phyloP scores from a whole-genome alignment of 2,888 invertebrate species.

The Caenorhabditis panamensis region DNA sequence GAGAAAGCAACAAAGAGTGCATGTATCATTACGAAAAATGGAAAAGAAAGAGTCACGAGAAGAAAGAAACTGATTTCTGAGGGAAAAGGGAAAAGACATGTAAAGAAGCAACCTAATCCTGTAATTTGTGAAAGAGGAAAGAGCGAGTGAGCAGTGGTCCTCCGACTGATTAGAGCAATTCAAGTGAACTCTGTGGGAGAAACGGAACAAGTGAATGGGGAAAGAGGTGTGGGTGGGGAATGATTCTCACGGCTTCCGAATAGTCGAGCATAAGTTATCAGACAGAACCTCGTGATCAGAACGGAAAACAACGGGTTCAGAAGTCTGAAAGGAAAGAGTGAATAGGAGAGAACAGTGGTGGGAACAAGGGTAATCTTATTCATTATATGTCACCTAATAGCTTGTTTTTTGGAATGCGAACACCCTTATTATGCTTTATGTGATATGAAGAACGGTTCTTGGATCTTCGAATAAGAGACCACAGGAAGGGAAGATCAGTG shows the following conservation, averaged over 20 bases:
- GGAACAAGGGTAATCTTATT: too few species aligned
- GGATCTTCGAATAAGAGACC: too few species aligned
- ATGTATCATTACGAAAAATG: constrained; percentile 32
- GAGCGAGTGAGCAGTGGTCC: constrained; percentile 14
- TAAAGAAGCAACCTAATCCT: constrained; percentile 2
- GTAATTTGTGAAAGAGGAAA: constrained; percentile 12
- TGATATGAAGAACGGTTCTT: too few species aligned
- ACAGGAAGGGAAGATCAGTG: too few species aligned
- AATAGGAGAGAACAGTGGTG: too few species aligned
- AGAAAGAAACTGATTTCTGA: not conserved
- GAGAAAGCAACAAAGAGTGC: constrained; percentile 21
- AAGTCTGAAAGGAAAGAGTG: too few species aligned
- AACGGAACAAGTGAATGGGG: not conserved
- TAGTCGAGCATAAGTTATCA: not conserved
- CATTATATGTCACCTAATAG: too few species aligned
- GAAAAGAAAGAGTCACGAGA: not conserved
- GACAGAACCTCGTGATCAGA: not conserved
- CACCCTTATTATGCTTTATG: too few species aligned
- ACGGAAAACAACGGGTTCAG: not conserved
- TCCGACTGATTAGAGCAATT: constrained; percentile 18
- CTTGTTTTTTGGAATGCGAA: too few species aligned
- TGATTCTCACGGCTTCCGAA: not conserved
- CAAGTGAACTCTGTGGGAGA: not conserved
- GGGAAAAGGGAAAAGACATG: not conserved
- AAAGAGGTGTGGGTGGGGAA: constrained; percentile 2